phyloP scores from a whole-genome alignment of 2,113 vertebrate genomes.

The Chrysemys picta region DNA sequence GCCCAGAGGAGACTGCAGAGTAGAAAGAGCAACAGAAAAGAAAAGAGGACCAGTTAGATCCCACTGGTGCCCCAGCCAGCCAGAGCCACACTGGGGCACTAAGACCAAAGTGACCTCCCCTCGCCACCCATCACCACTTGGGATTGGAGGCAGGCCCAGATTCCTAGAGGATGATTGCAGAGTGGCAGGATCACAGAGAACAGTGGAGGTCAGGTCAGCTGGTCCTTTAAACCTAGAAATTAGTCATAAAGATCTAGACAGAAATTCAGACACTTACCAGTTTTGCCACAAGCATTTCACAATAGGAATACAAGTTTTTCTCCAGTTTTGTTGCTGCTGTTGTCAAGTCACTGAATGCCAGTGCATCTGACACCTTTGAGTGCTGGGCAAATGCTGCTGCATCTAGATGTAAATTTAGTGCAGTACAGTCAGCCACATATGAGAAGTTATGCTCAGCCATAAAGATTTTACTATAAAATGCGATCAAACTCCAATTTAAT shows the following conservation, averaged over 20 bases:
- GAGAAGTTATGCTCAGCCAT: background rate
- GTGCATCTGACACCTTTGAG: rapidly evolving
- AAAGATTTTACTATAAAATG: background rate
- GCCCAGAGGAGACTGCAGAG: background rate
- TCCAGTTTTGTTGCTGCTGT: background rate
- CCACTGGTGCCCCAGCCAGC: background rate
- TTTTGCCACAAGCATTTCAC: background rate
- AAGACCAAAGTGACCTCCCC: slow-evolving; percentile 16
- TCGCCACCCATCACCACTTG: background rate
- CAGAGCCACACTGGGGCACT: background rate
- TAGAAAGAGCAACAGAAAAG: background rate
- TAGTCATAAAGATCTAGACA: background rate
- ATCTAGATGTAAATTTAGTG: rapidly evolving
- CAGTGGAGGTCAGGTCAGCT: background rate
- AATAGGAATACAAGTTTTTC: background rate
- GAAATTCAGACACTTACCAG: background rate
- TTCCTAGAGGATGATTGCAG: background rate
- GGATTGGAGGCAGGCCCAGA: background rate
- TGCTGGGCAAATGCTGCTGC: background rate
- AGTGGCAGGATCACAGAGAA: background rate
- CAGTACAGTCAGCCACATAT: background rate
- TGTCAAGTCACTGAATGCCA: rapidly evolving
- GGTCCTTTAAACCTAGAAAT: background rate
- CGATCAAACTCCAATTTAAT: background rate
- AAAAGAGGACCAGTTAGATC: slow-evolving; percentile 25